These are phyloP conservation scores for Oxycera nigricornis DNA, from an alignment of 2,888 invertebrate species.

Conservation along the genomic window DNA sequence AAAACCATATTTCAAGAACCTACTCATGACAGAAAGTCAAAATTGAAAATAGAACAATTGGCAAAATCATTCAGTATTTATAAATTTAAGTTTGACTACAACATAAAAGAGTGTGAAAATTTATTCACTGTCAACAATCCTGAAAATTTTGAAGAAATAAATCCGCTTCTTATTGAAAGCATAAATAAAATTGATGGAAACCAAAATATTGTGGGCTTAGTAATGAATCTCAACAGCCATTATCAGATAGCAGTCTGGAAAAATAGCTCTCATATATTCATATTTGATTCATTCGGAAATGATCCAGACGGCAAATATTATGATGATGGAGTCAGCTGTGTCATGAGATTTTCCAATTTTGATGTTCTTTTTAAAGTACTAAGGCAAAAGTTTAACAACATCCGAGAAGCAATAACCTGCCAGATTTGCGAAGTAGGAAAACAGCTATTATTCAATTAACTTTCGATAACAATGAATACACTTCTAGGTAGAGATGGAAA, in stretches of 20 bases:
- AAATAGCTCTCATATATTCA: conserved; percentile 57
- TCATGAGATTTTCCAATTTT: conserved; percentile 56
- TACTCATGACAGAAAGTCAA: conserved; percentile 31
- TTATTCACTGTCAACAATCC: neutral
- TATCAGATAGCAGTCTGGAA: conserved; percentile 61
- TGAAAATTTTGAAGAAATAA: neutral
- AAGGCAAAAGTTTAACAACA: conserved; percentile 53
- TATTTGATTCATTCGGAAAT: conserved; percentile 63
- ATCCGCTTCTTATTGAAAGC: conserved; percentile 42
- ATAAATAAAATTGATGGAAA: conserved; percentile 42
- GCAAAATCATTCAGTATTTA: conserved; percentile 53
- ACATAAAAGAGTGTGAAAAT: neutral
- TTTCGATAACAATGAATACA: neutral
- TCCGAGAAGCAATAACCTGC: conserved; percentile 44
- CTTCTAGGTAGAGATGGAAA: conserved; percentile 42
- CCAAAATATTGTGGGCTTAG: conserved; percentile 51
- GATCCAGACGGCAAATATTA: conserved; percentile 58
- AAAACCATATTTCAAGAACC: conserved; percentile 50
- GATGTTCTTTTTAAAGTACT: conserved; percentile 54
- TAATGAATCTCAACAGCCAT: conserved; percentile 58
- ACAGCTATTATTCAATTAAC: neutral
- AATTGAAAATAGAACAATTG: conserved; percentile 53
- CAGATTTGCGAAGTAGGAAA: conserved; percentile 42
- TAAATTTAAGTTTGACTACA: conserved; percentile 47
- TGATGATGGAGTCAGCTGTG: conserved; percentile 58